Base-by-base conservation (phyloP, 2,797 vertebrate genomes). In the Acanthopagrus latus region DNA sequence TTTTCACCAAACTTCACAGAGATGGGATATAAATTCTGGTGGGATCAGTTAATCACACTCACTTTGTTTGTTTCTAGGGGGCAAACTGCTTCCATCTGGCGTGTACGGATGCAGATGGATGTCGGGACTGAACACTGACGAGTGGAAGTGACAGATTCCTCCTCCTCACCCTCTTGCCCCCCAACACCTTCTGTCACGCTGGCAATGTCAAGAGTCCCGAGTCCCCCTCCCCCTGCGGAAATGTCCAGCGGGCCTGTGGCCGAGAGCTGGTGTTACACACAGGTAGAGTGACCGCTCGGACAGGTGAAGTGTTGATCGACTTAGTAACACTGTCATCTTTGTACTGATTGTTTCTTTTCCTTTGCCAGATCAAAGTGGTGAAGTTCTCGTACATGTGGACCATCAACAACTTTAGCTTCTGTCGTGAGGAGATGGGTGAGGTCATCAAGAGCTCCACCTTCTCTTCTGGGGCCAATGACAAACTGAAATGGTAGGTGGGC, bases 321-420 rank as follows among this genome's bases (percentile, higher is more conserved):
- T 63, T 41, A 1, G 21, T 54, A 10, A 27, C 54, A 4, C 14
- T 41, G 38, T 38, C 12, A 2, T 38, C 1, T 60, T 41, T 62
- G 12, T 16, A 60, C 29, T 64, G 3, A 69, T 14, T 38, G 6
- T 25, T 74, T 38, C 8, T 38, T 38, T 16, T 48, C 9, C 9
- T 18, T 60, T 50, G 94, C 48, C 92, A 99, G 98, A 99, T 99
- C 93, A 99, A 99, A 94, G 98, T 99, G 89, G 98, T 99, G 91
- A 99, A 99, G 96, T 99, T 99, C 95, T 99, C 97, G 91, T 99
- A 99, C 95, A 99, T 99, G 98, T 98, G 97, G 98, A 99, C 98
- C 95, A 99, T 99, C 95, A 99, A 99, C 95, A 99, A 99, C 94
- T 99, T 99, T 89, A 99, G 98, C 90, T 99, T 99, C 94, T 99